Percentiles rank a stretch among this genome's conserved stretches.
phyloP scores from a whole-genome alignment of 1,140 invertebrate genomes.

The Leptopilina clavipes region DNA sequence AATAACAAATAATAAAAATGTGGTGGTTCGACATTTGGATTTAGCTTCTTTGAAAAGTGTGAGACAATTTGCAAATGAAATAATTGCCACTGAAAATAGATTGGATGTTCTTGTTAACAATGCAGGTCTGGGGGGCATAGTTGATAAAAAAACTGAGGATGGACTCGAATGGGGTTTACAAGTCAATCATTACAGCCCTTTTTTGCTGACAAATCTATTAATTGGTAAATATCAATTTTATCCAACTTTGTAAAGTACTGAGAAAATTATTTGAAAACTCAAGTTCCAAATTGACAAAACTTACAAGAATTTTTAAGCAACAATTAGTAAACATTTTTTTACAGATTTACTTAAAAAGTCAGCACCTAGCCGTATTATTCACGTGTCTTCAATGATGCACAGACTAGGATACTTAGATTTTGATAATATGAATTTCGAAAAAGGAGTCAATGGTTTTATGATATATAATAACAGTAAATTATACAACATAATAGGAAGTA shows the following conservation, averaged over 20 bases:
- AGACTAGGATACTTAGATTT: constrained; percentile 83
- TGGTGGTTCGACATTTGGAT: background rate
- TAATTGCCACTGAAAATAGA: background rate
- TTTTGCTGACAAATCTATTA: background rate
- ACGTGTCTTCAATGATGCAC: constrained; percentile 90
- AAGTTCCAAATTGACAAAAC: too few species aligned
- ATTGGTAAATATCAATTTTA: background rate
- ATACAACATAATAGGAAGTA: constrained; percentile 88
- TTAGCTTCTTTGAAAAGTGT: background rate
- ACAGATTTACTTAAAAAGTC: constrained; percentile 88
- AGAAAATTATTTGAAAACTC: too few species aligned
- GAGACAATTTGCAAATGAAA: background rate
- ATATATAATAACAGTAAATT: constrained; percentile 92
- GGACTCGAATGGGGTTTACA: background rate
- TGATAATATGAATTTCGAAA: constrained; percentile 85
- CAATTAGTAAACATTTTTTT: background rate
- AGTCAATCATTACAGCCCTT: background rate
- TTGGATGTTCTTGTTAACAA: background rate
- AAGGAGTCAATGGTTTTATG: constrained; percentile 80
- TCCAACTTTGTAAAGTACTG: too few species aligned
- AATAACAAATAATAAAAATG: background rate
- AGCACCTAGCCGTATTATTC: constrained; percentile 85
- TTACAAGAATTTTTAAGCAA: too few species aligned
- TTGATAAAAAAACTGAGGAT: constrained; percentile 12
- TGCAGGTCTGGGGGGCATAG: background rate